These are phyloP conservation scores for Diogma glabrata DNA, from an alignment of 2,888 invertebrate species.

Conservation along the genomic window DNA sequence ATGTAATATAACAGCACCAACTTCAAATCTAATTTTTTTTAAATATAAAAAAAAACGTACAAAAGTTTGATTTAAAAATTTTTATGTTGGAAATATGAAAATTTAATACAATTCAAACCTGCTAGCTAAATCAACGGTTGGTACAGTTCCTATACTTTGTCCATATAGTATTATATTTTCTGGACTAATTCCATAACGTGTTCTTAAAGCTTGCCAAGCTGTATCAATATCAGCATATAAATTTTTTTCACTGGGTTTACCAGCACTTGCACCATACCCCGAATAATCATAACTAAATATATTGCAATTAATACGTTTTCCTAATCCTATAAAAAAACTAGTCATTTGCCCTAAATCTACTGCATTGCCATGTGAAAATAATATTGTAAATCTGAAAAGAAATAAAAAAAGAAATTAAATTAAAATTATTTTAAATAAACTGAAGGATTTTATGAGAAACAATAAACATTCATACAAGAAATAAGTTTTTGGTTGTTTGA, in stretches of 20 bases:
- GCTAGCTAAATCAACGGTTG: slow-evolving; percentile 84
- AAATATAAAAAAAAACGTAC: too few species aligned
- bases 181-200: slow-evolving; percentile 68
- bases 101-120: too few species aligned
- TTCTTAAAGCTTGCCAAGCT: slow-evolving; percentile 77
- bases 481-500: too few species aligned
- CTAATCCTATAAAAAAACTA: slow-evolving; percentile 85
- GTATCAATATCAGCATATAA: slow-evolving; percentile 90
- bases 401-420: not conserved
- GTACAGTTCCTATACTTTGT: slow-evolving; percentile 92
- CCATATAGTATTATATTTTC: slow-evolving; percentile 92
- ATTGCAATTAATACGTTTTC: slow-evolving; percentile 85
- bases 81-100: too few species aligned
- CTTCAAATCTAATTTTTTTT: slow-evolving; percentile 63
- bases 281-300: slow-evolving; percentile 87
- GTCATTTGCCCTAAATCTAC: slow-evolving; percentile 95
- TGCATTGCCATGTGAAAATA: slow-evolving; percentile 93
- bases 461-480: too few species aligned
- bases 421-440: not conserved
- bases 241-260: slow-evolving; percentile 92
- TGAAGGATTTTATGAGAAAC: too few species aligned
- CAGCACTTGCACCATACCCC: slow-evolving; percentile 82
- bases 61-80: too few species aligned
- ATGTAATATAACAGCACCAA: slow-evolving; percentile 85
- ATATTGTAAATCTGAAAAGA: slow-evolving; percentile 60